A percentile compares a stretch with the other conserved stretches of the same genome.
phyloP scores from a whole-genome alignment of 2,797 vertebrate species.

The Neosilurus hyrtlii region DNA sequence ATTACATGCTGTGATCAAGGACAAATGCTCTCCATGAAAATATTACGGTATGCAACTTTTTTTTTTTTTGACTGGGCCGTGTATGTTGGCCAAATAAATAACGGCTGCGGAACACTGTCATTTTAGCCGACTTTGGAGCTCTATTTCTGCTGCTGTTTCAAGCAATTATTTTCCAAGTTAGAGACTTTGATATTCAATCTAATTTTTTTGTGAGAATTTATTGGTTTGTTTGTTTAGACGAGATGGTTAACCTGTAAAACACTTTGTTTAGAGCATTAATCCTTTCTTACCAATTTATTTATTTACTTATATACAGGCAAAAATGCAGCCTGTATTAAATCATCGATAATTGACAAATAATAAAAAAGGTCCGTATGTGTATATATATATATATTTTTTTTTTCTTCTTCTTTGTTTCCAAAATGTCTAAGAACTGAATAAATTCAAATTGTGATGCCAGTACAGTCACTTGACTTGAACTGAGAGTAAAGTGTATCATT shows the following conservation, averaged over 20 bases:
- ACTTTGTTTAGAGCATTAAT: background rate
- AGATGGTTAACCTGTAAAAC: background rate
- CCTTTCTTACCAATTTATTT: background rate
- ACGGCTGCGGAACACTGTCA: background rate
- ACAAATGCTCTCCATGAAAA: too few species aligned
- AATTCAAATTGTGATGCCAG: background rate
- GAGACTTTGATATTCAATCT: background rate
- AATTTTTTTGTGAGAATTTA: background rate
- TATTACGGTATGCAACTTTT: too few species aligned
- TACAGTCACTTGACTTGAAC: background rate
- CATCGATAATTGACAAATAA: background rate
- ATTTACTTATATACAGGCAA: background rate
- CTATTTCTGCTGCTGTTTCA: background rate
- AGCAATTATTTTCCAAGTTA: background rate
- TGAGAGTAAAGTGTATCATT: background rate
- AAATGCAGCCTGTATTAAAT: background rate
- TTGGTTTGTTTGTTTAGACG: background rate
- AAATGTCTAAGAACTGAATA: background rate
- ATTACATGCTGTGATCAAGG: too few species aligned
- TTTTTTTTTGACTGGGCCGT: too few species aligned
- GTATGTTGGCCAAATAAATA: background rate
- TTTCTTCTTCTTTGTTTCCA: background rate
- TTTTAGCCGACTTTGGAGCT: background rate
- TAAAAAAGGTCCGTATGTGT: too few species aligned
- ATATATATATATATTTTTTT: too few species aligned